Evolutionary conservation across 2,888 invertebrate genomes (phyloP).

Genomic region (Hoplodrina ambigua): DNA sequence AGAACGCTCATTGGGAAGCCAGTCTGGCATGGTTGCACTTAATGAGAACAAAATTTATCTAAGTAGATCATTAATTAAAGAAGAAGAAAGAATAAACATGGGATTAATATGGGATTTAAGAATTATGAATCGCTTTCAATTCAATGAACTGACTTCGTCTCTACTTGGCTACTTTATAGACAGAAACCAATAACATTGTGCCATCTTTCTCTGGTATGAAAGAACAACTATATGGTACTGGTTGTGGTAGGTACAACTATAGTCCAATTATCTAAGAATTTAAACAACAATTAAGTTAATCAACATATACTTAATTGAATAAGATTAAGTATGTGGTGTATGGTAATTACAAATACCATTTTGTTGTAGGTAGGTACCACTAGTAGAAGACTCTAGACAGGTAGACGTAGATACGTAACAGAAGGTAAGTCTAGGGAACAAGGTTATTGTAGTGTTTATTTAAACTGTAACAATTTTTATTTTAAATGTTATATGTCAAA

Average conservation of each 20-base stretch:
- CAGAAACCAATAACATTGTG: background rate
- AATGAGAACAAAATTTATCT: too few relatives aligned
- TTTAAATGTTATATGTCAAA: too few relatives aligned
- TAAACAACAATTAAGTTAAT: constrained; percentile 8
- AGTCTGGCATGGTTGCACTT: too few relatives aligned
- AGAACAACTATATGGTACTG: background rate
- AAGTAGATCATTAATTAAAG: too few relatives aligned
- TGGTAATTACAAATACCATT: constrained; percentile 1
- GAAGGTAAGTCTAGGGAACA: too few relatives aligned
- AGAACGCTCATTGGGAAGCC: too few relatives aligned
- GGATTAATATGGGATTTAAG: too few relatives aligned
- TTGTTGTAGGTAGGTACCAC: background rate
- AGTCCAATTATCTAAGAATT: background rate
- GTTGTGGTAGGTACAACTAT: background rate
- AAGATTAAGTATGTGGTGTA: background rate
- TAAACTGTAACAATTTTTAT: too few relatives aligned
- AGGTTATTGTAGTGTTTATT: too few relatives aligned
- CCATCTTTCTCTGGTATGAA: background rate
- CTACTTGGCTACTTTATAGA: background rate
- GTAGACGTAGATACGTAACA: background rate
- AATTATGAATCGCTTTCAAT: background rate
- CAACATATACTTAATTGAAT: constrained; percentile 12
- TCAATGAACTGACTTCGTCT: background rate
- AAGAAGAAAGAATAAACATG: too few relatives aligned
- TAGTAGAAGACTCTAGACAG: background rate